phyloP scores from a whole-genome alignment of 2,797 vertebrate genomes.

The Sylvia borin region DNA sequence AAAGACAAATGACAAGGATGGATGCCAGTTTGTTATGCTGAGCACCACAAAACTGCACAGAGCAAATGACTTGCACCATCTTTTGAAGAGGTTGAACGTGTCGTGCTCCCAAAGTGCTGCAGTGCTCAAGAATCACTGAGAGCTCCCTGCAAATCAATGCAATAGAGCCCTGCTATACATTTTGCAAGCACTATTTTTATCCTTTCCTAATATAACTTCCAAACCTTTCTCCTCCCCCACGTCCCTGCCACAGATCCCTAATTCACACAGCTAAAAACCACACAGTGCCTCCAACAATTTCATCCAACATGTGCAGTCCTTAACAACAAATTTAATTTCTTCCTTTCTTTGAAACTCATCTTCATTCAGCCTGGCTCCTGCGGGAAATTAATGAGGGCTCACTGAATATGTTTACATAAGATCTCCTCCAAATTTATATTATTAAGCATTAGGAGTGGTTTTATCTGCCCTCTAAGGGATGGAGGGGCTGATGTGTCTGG shows the following conservation, averaged over 20 bases:
- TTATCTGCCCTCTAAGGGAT: slow-evolving; percentile 12
- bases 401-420: slow-evolving; percentile 26
- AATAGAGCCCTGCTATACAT: background rate
- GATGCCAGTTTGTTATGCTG: background rate
- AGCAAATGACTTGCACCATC: background rate
- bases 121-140: background rate
- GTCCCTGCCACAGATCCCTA: background rate
- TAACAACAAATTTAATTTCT: slow-evolving; percentile 18
- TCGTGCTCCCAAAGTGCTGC: background rate
- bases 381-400: slow-evolving; percentile 6
- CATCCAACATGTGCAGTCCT: background rate
- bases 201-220: slow-evolving; percentile 26
- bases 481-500: background rate
- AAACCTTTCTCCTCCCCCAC: background rate
- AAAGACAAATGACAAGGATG: background rate
- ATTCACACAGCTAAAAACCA: background rate
- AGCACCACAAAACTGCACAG: background rate
- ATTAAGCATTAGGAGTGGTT: slow-evolving; percentile 24
- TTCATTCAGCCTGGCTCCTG: slow-evolving; percentile 7
- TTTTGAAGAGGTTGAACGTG: background rate
- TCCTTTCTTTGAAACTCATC: slow-evolving; percentile 22
- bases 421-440: slow-evolving; percentile 14
- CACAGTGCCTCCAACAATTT: background rate
- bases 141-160: slow-evolving; percentile 14
- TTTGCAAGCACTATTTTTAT: slow-evolving; percentile 23